A percentile compares a stretch with the other conserved stretches of the same genome.
Conservation (phyloP, 2,888 invertebrate genomes). For the Pristionchus mayeri region DNA sequence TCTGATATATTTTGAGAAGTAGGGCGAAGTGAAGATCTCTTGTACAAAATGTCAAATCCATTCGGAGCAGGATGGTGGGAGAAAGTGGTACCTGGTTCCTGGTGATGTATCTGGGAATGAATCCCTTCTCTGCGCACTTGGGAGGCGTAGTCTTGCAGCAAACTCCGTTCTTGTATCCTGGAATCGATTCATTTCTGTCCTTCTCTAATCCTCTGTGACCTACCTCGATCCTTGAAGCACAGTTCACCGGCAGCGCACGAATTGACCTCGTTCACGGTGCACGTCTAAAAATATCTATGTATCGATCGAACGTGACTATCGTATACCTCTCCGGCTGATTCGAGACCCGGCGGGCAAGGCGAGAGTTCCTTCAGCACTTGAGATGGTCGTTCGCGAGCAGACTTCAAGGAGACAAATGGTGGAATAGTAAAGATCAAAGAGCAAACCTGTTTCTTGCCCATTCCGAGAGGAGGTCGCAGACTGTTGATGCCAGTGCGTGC, state of each 20-base stretch:
- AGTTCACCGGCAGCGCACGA: slow-evolving; percentile 18
- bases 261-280: slow-evolving; percentile 23
- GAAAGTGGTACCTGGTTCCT: slow-evolving; percentile 62
- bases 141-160: slow-evolving; percentile 64
- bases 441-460: slow-evolving; percentile 41
- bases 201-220: not conserved
- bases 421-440: slow-evolving; percentile 28
- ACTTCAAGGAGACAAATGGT: not conserved
- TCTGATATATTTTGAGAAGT: no score
- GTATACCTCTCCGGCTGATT: slow-evolving; percentile 45
- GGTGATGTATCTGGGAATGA: slow-evolving; percentile 63
- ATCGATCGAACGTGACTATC: not conserved
- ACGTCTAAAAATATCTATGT: not conserved
- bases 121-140: slow-evolving; percentile 62
- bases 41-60: no score
- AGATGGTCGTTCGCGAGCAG: not conserved
- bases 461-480: slow-evolving; percentile 28
- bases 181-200: not conserved
- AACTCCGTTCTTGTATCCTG: slow-evolving; percentile 60
- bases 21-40: no score
- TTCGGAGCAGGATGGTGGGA: no score
- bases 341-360: slow-evolving; percentile 47
- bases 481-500: slow-evolving; percentile 16
- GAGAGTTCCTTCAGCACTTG: slow-evolving; percentile 33
- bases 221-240: slow-evolving; percentile 45